Percentiles rank a stretch among this genome's conserved stretches.
These are phyloP conservation scores for Pipistrellus pygmaeus DNA, from an alignment of 2,797 vertebrate genomes.

Conservation along the genomic window DNA sequence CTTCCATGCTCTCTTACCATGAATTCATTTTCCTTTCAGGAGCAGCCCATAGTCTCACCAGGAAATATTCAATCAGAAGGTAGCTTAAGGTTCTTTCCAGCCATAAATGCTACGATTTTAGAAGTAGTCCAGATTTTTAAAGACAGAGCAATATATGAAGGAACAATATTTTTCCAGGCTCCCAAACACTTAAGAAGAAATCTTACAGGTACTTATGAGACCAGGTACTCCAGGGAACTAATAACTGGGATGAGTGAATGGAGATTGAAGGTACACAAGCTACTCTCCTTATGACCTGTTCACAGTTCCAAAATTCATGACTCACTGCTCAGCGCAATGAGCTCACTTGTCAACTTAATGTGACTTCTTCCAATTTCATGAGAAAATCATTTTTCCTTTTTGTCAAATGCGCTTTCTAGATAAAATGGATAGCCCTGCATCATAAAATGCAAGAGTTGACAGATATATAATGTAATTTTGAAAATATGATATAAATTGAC, in stretches of 20 bases:
- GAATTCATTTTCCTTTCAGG: background rate
- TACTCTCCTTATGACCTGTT: background rate
- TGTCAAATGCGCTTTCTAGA: constrained; percentile 47
- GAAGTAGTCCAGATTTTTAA: background rate
- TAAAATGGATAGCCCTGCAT: background rate
- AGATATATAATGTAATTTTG: constrained; percentile 27
- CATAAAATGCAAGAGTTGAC: background rate
- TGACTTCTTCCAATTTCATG: constrained; percentile 45
- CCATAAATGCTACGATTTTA: background rate
- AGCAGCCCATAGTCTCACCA: background rate
- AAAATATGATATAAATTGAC: background rate
- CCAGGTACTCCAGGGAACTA: background rate
- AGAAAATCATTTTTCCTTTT: constrained; percentile 22
- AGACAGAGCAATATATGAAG: constrained; percentile 6
- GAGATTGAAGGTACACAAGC: background rate
- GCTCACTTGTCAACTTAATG: constrained; percentile 4
- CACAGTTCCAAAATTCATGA: background rate
- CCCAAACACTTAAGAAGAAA: background rate
- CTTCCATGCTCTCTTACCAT: background rate
- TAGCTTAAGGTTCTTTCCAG: background rate
- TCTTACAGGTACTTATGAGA: background rate
- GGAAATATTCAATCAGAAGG: constrained; percentile 7
- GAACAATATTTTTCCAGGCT: constrained; percentile 26
- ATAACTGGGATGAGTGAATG: background rate
- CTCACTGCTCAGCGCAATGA: background rate